phyloP scores from a whole-genome alignment of 2,113 vertebrate genomes.

The Menidia beryllina region DNA sequence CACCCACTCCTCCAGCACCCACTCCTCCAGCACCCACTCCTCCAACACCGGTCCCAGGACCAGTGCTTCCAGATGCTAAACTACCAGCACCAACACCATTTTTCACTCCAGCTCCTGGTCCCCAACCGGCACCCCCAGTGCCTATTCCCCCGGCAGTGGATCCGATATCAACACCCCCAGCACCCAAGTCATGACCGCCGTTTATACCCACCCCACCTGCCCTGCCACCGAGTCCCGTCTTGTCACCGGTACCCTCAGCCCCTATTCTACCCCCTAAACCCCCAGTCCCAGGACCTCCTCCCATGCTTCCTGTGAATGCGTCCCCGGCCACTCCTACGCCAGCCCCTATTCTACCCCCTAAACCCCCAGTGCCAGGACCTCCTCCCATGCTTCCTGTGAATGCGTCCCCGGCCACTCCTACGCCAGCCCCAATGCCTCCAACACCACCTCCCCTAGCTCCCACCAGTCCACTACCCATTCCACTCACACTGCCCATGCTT shows the following conservation, averaged over 20 bases:
- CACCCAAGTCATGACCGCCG: constrained; percentile 23
- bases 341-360: constrained; percentile 17
- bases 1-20: not conserved
- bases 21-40: constrained; percentile 9
- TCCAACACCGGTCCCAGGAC: constrained; percentile 15
- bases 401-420: constrained; percentile 27
- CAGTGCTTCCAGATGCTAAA: not conserved
- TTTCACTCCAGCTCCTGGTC: constrained; percentile 13
- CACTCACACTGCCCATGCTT: constrained; percentile 51
- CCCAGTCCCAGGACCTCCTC: constrained; percentile 14
- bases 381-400: constrained; percentile 23
- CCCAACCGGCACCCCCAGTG: not conserved
- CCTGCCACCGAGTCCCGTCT: constrained; percentile 19
- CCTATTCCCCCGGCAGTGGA: not conserved
- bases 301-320: constrained; percentile 20
- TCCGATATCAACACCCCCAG: constrained; percentile 8
- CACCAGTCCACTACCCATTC: constrained; percentile 43
- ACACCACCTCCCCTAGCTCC: constrained; percentile 23
- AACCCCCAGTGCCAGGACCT: constrained; percentile 12
- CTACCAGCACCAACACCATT: constrained; percentile 4
- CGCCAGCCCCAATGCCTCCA: constrained; percentile 27
- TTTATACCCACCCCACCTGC: constrained; percentile 9
- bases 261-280: constrained; percentile 26
- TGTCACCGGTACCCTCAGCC: constrained; percentile 22
- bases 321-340: constrained; percentile 31